Conservation (phyloP, 2,113 vertebrate species). For the Neoarius graeffei region DNA sequence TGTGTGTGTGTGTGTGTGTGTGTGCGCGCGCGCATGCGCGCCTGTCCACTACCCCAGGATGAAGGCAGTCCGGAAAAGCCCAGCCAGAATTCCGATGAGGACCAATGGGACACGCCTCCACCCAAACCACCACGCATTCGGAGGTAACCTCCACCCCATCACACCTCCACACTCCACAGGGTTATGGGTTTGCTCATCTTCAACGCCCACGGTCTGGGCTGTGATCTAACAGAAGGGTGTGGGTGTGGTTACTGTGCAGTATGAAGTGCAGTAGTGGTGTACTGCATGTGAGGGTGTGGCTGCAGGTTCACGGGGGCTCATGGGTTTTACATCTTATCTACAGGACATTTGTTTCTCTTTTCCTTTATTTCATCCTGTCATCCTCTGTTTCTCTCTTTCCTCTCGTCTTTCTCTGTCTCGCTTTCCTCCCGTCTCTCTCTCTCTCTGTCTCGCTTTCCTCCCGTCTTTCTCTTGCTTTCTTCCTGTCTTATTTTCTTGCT, state of each 20-base stretch:
- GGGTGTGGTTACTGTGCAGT: not conserved
- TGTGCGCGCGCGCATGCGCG: not conserved
- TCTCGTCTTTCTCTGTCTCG: too few species aligned
- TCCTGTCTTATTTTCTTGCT: too few species aligned
- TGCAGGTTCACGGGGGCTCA: not conserved
- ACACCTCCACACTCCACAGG: too few species aligned
- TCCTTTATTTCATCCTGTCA: too few species aligned
- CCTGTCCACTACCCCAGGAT: slow-evolving; percentile 71
- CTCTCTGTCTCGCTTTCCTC: too few species aligned
- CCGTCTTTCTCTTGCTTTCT: too few species aligned
- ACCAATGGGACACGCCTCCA: slow-evolving; percentile 89
- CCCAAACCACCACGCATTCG: slow-evolving; percentile 94
- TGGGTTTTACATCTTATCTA: not conserved
- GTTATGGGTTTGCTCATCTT: not conserved
- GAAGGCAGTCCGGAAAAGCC: slow-evolving; percentile 84
- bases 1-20: not conserved
- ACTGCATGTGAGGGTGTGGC: not conserved
- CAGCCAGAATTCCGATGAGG: slow-evolving; percentile 75
- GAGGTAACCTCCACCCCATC: slow-evolving; percentile 72
- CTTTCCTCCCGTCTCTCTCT: too few species aligned
- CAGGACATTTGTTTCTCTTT: too few species aligned
- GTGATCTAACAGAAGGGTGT: not conserved
- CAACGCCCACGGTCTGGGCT: not conserved
- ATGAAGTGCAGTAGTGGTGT: not conserved
- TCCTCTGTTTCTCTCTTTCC: too few species aligned